Percentiles rank a stretch among this genome's conserved stretches.
Evolutionary conservation across 2,797 vertebrate species (phyloP).

Genomic region (Prionace glauca): DNA sequence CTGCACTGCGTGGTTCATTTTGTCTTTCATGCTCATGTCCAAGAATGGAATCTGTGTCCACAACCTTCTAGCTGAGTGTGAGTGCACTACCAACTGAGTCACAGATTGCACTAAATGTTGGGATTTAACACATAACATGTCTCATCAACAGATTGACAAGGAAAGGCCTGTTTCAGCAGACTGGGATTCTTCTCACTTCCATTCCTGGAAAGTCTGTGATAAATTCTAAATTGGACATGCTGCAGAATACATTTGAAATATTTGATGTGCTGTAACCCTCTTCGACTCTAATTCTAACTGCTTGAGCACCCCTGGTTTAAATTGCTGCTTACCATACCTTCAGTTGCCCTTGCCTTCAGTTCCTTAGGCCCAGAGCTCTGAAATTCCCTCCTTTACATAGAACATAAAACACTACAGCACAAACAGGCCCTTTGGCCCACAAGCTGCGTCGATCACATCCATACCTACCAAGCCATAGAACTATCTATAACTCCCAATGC

Average conservation of each 20-base stretch:
- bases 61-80: no score
- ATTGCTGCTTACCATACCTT: neutral
- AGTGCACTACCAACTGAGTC: no score
- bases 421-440: no score
- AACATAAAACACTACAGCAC: no score
- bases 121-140: neutral
- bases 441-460: no score
- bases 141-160: neutral
- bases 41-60: no score
- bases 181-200: neutral
- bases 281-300: neutral
- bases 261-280: neutral
- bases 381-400: neutral
- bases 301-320: neutral
- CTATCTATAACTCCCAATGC: no score
- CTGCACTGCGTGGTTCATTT: no score
- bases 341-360: neutral
- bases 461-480: no score
- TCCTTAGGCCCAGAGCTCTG: neutral
- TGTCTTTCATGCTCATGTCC: no score
- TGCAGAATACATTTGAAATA: neutral
- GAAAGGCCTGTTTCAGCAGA: neutral
- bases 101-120: no score
- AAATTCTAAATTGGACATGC: neutral
- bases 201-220: neutral